These are phyloP conservation scores for Meta bourneti DNA, from an alignment of 2,888 invertebrate genomes.

Conservation along the genomic window DNA sequence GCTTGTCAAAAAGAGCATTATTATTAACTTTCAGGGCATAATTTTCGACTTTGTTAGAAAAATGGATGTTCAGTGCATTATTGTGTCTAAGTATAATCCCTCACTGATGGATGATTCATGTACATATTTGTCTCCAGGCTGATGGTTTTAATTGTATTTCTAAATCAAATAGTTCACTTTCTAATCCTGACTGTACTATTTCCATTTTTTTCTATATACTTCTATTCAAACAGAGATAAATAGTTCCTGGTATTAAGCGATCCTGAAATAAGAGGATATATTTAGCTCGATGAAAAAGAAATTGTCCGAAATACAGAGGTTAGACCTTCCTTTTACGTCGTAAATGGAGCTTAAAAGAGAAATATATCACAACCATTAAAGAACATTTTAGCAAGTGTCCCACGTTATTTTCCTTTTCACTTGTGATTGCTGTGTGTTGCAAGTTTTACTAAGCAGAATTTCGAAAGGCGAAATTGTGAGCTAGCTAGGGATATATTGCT, in stretches of 20 bases:
- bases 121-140: not conserved
- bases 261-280: not conserved
- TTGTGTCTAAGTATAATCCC: too few species aligned
- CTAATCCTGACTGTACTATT: not conserved
- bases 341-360: not conserved
- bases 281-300: not conserved
- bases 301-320: not conserved
- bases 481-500: too few species aligned
- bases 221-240: not conserved
- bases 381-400: not conserved
- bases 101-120: not conserved
- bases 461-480: too few species aligned
- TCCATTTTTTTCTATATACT: not conserved
- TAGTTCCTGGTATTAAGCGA: not conserved
- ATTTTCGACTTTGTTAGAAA: not conserved
- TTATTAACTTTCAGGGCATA: not conserved
- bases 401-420: not conserved
- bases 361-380: not conserved
- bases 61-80: not conserved
- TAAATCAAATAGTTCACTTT: not conserved
- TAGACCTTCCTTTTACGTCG: not conserved
- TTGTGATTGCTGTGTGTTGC: too few species aligned
- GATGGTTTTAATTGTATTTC: not conserved
- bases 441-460: too few species aligned
- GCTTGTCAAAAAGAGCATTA: not conserved